A percentile compares a stretch with the other conserved stretches of the same genome.
These are phyloP conservation scores for Ricordea florida DNA, from an alignment of 92 coral and sea anemone species.

Conservation along the genomic window DNA sequence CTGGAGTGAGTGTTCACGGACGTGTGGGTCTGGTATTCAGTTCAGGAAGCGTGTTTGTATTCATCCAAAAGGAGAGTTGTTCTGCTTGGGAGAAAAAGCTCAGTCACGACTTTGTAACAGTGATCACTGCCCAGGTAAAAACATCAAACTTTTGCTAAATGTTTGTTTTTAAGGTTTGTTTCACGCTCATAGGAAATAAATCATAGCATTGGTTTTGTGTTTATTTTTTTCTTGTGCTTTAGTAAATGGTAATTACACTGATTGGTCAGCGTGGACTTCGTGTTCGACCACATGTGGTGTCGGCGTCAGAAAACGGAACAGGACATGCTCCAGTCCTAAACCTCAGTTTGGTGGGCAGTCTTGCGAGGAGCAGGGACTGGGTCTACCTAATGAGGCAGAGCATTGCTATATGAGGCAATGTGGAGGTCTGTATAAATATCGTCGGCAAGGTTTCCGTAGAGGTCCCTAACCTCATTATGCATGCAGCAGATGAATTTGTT, in stretches of 20 bases:
- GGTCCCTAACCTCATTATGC: background rate
- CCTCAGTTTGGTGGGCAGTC: constrained; percentile 90
- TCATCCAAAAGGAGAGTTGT: constrained; percentile 62
- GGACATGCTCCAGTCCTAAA: constrained; percentile 84
- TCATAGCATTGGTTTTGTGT: too few species aligned
- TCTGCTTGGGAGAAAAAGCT: constrained; percentile 81
- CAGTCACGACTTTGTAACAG: constrained; percentile 83
- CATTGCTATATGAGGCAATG: constrained; percentile 90
- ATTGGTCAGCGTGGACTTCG: constrained; percentile 87
- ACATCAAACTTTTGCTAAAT: too few species aligned
- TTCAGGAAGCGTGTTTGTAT: constrained; percentile 81
- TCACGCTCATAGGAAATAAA: too few species aligned
- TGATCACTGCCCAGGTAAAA: constrained; percentile 90
- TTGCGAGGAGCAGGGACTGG: constrained; percentile 93
- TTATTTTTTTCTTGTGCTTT: background rate
- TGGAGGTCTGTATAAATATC: constrained; percentile 59
- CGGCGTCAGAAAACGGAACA: constrained; percentile 84
- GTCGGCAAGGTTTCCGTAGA: background rate
- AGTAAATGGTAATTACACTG: constrained; percentile 88
- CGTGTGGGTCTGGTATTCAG: constrained; percentile 93
- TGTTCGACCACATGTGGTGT: constrained; percentile 97
- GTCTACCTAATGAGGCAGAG: constrained; percentile 73
- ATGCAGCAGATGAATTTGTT: too few species aligned
- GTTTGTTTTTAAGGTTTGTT: too few species aligned
- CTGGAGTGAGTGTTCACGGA: constrained; percentile 82